A percentile compares a stretch with the other conserved stretches of the same genome.
Conservation (phyloP, 2,888 invertebrate genomes). For the Acleris emargana region DNA sequence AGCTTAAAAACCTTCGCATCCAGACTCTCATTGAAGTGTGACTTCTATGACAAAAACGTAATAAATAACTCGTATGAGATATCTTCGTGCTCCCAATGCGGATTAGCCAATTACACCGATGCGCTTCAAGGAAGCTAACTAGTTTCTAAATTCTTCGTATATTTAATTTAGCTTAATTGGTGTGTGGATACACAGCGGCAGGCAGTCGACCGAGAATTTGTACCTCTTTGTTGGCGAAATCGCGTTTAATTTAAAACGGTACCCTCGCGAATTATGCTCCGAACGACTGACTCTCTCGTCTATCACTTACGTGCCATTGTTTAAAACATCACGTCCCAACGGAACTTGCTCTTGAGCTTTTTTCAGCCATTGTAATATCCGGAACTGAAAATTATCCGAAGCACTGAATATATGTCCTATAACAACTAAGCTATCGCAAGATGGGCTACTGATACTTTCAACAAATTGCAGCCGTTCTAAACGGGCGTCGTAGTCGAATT, state of each 20-base stretch:
- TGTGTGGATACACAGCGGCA: constrained; percentile 73
- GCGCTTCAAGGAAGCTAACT: constrained; percentile 82
- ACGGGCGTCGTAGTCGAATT: constrained; percentile 40
- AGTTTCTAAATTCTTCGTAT: constrained; percentile 84
- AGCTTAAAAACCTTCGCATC: not conserved
- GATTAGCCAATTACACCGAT: constrained; percentile 80
- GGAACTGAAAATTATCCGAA: constrained; percentile 38
- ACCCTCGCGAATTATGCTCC: constrained; percentile 61
- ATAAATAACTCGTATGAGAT: constrained; percentile 74
- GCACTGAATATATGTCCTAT: constrained; percentile 21
- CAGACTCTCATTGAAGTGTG: constrained; percentile 53
- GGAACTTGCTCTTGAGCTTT: constrained; percentile 10
- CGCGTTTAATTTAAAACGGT: constrained; percentile 64
- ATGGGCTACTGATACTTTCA: constrained; percentile 36
- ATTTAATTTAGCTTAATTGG: constrained; percentile 82
- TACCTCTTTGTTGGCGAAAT: constrained; percentile 76
- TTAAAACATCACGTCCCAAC: constrained; percentile 38
- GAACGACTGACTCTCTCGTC: constrained; percentile 47
- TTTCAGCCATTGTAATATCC: constrained; percentile 26
- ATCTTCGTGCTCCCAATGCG: constrained; percentile 72
- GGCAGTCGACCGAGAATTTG: constrained; percentile 78
- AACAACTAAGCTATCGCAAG: constrained; percentile 22
- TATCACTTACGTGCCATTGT: constrained; percentile 51
- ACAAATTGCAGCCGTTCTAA: constrained; percentile 42
- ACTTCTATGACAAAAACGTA: constrained; percentile 61